These are phyloP conservation scores for Eulemur coronatus DNA, from an alignment of 2,797 vertebrate genomes.

Conservation along the genomic window DNA sequence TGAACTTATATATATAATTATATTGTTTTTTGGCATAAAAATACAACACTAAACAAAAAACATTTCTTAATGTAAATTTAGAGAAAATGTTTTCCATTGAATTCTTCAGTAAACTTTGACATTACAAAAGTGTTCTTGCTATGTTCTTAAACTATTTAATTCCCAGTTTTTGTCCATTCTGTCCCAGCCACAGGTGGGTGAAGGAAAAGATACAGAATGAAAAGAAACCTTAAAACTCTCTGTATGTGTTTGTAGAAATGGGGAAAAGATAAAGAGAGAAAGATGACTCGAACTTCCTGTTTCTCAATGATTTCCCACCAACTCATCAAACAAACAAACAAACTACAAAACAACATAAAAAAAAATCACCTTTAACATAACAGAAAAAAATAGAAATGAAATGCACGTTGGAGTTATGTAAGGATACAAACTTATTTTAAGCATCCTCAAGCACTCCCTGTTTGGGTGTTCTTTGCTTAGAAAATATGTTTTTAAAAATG, in stretches of 20 bases:
- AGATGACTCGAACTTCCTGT: neutral
- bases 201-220: neutral
- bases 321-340: neutral
- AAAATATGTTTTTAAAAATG: constrained; percentile 17
- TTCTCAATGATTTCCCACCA: neutral
- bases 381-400: neutral
- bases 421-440: neutral
- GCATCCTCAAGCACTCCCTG: neutral
- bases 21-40: neutral
- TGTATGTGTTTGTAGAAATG: neutral
- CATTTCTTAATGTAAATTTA: neutral
- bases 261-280: neutral
- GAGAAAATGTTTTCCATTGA: neutral
- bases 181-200: neutral
- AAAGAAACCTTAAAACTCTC: neutral
- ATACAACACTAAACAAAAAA: neutral
- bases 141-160: neutral
- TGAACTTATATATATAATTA: neutral
- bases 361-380: neutral
- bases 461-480: constrained; percentile 6
- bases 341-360: neutral
- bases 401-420: neutral
- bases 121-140: neutral
- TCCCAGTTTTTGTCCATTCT: neutral
- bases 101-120: neutral